Evolutionary conservation across 2,888 invertebrate genomes (phyloP).

Genomic region (Pteria penguin): DNA sequence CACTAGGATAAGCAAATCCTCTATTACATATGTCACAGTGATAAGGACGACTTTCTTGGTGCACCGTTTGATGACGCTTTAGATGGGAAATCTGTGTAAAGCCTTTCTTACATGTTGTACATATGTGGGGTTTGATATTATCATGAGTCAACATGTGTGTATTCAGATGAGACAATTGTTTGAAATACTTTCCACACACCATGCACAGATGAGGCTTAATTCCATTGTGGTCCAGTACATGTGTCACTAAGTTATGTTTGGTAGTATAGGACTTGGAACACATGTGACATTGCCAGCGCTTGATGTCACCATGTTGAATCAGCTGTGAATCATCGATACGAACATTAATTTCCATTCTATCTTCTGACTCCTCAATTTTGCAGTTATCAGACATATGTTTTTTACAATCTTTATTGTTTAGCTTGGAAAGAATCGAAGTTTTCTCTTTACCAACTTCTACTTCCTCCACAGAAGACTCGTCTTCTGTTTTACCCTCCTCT

Average conservation of each 20-base stretch:
- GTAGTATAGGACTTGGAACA: slow-evolving; percentile 79
- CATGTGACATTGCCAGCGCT: slow-evolving; percentile 77
- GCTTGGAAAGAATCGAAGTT: slow-evolving; percentile 46
- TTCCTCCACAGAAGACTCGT: background rate
- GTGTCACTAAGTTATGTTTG: slow-evolving; percentile 79
- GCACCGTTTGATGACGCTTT: slow-evolving; percentile 78
- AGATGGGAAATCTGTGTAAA: slow-evolving; percentile 79
- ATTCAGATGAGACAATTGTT: slow-evolving; percentile 79
- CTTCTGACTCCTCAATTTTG: slow-evolving; percentile 44
- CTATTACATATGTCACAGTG: slow-evolving; percentile 75
- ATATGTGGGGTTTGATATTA: slow-evolving; percentile 76
- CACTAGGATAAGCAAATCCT: slow-evolving; percentile 76
- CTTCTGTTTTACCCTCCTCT: background rate
- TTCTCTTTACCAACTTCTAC: slow-evolving; percentile 30
- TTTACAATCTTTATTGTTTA: slow-evolving; percentile 22
- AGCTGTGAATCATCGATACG: slow-evolving; percentile 77
- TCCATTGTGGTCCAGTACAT: slow-evolving; percentile 77
- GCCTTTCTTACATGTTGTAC: slow-evolving; percentile 75
- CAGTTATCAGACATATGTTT: slow-evolving; percentile 34
- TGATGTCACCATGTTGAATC: slow-evolving; percentile 72
- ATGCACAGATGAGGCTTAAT: slow-evolving; percentile 78
- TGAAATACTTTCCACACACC: slow-evolving; percentile 79
- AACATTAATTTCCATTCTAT: slow-evolving; percentile 73
- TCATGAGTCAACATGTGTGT: slow-evolving; percentile 79
- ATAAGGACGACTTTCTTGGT: slow-evolving; percentile 70